Percentiles rank a stretch among this genome's conserved stretches.
Evolutionary conservation across 2,888 invertebrate genomes (phyloP).

Genomic region (Trachelus stipa): DNA sequence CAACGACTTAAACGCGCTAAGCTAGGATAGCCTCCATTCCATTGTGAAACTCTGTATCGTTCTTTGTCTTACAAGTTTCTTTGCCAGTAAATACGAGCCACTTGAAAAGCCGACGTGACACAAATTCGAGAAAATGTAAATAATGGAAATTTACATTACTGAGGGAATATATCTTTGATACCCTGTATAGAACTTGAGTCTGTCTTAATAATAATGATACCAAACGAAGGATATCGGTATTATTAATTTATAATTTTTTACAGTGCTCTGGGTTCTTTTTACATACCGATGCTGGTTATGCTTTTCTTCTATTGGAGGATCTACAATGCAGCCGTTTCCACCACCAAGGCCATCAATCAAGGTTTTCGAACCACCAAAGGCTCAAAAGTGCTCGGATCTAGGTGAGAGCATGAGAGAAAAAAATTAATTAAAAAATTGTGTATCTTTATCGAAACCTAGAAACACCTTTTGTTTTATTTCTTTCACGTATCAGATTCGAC

Average conservation of each 20-base stretch:
- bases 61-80: neutral
- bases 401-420: slow-evolving; percentile 38
- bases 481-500: slow-evolving; percentile 77
- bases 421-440: neutral
- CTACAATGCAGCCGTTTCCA: slow-evolving; percentile 92
- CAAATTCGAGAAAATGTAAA: neutral
- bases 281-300: slow-evolving; percentile 98
- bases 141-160: neutral
- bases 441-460: neutral
- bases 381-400: slow-evolving; percentile 64
- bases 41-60: neutral
- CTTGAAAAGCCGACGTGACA: neutral
- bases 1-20: neutral
- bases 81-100: neutral
- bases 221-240: neutral
- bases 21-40: neutral
- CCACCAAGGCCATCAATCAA: slow-evolving; percentile 92
- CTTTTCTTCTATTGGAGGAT: slow-evolving; percentile 98
- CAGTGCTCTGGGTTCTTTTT: slow-evolving; percentile 97
- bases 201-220: neutral
- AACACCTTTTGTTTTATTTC: neutral
- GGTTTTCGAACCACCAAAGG: slow-evolving; percentile 90
- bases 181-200: neutral
- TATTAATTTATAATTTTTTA: slow-evolving; percentile 20
- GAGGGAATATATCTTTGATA: neutral